Evolutionary conservation across 2,797 vertebrate genomes (phyloP).

Genomic region (Streptopelia turtur): DNA sequence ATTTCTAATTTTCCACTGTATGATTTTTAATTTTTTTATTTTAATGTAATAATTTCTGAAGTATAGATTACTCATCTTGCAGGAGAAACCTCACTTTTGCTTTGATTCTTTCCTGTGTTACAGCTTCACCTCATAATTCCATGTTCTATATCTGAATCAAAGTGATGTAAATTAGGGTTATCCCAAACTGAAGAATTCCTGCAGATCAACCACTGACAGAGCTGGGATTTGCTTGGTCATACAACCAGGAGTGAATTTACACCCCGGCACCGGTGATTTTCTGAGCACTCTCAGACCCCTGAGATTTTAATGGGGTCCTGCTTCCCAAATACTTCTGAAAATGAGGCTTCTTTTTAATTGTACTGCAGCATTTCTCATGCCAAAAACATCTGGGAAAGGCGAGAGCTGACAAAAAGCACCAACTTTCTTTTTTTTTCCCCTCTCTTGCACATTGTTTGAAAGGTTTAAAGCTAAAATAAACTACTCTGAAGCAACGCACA

Average conservation of each 20-base stretch:
- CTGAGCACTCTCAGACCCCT: background rate
- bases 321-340: conserved; percentile 25
- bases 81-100: background rate
- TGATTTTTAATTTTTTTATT: background rate
- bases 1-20: background rate
- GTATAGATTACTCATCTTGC: background rate
- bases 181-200: background rate
- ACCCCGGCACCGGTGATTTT: background rate
- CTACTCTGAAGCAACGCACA: background rate
- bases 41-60: background rate
- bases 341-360: conserved; percentile 23
- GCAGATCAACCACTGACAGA: background rate
- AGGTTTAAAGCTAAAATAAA: conserved; percentile 67
- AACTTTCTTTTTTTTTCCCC: background rate
- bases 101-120: background rate
- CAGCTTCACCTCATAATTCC: background rate
- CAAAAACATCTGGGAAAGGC: conserved; percentile 35
- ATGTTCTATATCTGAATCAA: background rate
- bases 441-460: conserved; percentile 49
- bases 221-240: background rate
- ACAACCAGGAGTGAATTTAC: background rate
- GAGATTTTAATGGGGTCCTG: background rate
- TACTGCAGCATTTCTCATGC: background rate
- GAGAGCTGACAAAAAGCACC: background rate
- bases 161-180: background rate